These are phyloP conservation scores for Liolophura sinensis DNA, from an alignment of 1,140 invertebrate genomes.

Conservation along the genomic window DNA sequence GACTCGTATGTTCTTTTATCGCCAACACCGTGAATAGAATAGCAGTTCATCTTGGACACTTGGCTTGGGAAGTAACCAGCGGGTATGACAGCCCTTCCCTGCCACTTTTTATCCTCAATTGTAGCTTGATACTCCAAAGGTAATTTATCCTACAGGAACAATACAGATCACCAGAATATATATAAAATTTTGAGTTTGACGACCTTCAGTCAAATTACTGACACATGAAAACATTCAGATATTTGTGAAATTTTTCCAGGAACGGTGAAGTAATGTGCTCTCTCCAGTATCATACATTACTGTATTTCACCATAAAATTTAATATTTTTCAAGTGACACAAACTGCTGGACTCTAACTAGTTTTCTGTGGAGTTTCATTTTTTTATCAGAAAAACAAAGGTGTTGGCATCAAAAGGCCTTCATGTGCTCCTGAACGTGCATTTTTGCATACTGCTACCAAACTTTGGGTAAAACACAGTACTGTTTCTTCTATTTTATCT, in stretches of 20 bases:
- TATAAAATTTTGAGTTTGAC: background rate
- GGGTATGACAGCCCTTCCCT: conserved; percentile 57
- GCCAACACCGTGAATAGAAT: conserved; percentile 64
- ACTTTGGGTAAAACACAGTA: too few species aligned
- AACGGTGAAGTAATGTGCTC: too few species aligned
- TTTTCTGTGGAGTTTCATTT: too few species aligned
- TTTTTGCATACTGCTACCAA: too few species aligned
- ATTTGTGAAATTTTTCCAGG: background rate
- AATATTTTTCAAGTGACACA: too few species aligned
- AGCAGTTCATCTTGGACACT: conserved; percentile 64
- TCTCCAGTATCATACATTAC: too few species aligned
- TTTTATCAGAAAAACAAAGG: too few species aligned
- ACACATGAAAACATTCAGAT: background rate
- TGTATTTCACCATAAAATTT: too few species aligned
- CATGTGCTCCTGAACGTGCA: too few species aligned
- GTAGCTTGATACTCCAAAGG: conserved; percentile 49
- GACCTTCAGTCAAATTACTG: background rate
- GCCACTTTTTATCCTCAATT: conserved; percentile 50
- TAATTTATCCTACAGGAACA: conserved; percentile 48
- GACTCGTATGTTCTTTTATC: conserved; percentile 60
- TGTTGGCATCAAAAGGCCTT: too few species aligned
- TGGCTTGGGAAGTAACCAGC: conserved; percentile 56
- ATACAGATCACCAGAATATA: background rate
- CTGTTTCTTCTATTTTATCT: too few species aligned
- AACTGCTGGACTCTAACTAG: too few species aligned